phyloP scores from a whole-genome alignment of 2,113 vertebrate species.

The Gorsachius goisagi region DNA sequence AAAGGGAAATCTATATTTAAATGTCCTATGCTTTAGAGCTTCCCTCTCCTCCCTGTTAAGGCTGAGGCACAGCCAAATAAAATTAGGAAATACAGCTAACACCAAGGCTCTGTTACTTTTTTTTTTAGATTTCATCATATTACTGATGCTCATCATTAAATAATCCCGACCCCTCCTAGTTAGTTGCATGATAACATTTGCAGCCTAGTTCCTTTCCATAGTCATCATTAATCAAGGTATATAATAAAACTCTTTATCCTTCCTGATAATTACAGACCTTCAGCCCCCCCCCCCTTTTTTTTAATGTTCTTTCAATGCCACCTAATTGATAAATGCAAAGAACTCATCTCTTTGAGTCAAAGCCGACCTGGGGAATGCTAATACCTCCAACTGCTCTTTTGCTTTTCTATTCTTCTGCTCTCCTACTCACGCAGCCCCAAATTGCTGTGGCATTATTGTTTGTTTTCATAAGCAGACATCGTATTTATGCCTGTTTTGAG shows the following conservation, averaged over 20 bases:
- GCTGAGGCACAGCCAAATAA: not conserved
- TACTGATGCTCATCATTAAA: not conserved
- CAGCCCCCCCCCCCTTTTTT: not conserved
- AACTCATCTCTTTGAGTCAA: not conserved
- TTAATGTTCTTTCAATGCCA: constrained; percentile 8
- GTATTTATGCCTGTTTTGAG: not conserved
- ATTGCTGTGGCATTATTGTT: not conserved
- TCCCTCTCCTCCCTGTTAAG: not conserved
- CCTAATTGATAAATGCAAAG: not conserved
- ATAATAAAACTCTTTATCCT: constrained; percentile 11
- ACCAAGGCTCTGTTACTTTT: not conserved
- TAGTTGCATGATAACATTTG: not conserved
- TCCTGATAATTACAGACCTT: constrained; percentile 28
- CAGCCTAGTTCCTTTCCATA: not conserved
- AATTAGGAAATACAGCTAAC: not conserved
- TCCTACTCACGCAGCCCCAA: not conserved
- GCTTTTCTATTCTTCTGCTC: not conserved
- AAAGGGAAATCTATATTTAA: not conserved
- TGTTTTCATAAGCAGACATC: not conserved
- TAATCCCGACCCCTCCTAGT: not conserved
- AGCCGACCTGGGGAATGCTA: not conserved
- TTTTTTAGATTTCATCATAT: not conserved
- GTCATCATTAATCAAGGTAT: not conserved
- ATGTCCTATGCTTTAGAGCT: not conserved
- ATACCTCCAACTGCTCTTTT: not conserved